Evolutionary conservation across 2,797 vertebrate genomes (phyloP).

Genomic region (Poeciliopsis paucimaculata): DNA sequence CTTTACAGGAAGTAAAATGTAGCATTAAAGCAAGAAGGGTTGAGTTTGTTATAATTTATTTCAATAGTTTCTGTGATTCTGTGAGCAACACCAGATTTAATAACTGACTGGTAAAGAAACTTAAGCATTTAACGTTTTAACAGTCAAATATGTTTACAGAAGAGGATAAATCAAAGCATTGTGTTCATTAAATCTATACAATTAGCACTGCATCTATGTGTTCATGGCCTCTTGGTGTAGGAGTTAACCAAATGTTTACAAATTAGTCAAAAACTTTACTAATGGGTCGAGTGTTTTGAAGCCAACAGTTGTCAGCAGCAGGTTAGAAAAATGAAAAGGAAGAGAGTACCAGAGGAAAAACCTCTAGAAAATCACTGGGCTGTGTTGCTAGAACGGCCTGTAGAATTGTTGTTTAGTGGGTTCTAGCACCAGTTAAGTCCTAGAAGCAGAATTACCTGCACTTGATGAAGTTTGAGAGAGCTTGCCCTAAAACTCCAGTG

Average conservation of each 20-base stretch:
- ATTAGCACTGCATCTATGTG: neutral
- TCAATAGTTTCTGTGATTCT: neutral
- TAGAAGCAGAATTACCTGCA: neutral
- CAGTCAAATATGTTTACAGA: neutral
- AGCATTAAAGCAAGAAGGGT: neutral
- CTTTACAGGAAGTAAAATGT: neutral
- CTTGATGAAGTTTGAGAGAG: neutral
- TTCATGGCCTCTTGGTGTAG: constrained; percentile 11
- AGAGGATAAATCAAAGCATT: neutral
- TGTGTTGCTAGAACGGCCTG: neutral
- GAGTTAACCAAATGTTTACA: neutral
- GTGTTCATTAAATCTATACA: neutral
- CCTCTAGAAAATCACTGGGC: too few relatives aligned
- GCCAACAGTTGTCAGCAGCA: neutral
- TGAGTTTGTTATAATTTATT: neutral
- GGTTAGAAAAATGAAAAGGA: neutral
- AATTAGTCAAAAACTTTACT: neutral
- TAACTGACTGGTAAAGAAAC: neutral
- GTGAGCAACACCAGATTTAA: neutral
- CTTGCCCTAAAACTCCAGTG: neutral
- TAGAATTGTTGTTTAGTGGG: neutral
- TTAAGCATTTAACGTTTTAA: neutral
- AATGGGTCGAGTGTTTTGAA: neutral
- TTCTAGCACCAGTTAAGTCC: neutral
- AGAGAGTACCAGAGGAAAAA: constrained; percentile 6